Evolutionary conservation across 2,113 vertebrate species (phyloP).

Genomic region (Pseudopipra pipra): DNA sequence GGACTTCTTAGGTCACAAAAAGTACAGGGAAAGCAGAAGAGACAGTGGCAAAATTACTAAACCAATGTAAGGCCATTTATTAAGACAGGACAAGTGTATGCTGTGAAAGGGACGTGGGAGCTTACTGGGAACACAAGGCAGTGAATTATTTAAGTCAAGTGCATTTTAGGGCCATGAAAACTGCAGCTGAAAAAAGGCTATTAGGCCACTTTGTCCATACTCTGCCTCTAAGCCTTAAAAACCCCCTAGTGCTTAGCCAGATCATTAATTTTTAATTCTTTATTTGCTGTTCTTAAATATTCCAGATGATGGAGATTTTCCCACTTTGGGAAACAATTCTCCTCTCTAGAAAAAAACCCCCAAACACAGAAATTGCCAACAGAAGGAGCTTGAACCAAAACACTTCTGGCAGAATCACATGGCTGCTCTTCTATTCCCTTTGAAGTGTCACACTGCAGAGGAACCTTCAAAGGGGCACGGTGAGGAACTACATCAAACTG

Average conservation of each 20-base stretch:
- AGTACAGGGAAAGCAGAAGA: neutral
- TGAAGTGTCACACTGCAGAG: neutral
- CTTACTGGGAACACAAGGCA: neutral
- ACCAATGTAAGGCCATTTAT: neutral
- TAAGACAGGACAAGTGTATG: neutral
- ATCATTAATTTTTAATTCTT: constrained; percentile 32
- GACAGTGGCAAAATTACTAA: neutral
- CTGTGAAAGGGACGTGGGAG: neutral
- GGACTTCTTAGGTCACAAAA: neutral
- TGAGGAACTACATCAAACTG: neutral
- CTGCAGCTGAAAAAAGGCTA: neutral
- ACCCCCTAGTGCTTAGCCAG: neutral
- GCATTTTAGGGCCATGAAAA: constrained; percentile 1
- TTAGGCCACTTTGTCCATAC: neutral
- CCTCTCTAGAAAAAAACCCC: neutral
- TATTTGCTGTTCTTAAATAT: neutral
- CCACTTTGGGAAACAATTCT: neutral
- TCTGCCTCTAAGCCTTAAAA: neutral
- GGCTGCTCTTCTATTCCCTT: neutral
- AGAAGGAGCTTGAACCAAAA: neutral
- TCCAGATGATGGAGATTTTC: neutral
- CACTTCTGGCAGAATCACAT: neutral
- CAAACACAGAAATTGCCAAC: neutral
- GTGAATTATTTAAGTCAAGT: constrained; percentile 48
- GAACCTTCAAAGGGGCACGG: neutral